Conservation (phyloP, 2,888 invertebrate species). For the Orchesellides sinensis region DNA sequence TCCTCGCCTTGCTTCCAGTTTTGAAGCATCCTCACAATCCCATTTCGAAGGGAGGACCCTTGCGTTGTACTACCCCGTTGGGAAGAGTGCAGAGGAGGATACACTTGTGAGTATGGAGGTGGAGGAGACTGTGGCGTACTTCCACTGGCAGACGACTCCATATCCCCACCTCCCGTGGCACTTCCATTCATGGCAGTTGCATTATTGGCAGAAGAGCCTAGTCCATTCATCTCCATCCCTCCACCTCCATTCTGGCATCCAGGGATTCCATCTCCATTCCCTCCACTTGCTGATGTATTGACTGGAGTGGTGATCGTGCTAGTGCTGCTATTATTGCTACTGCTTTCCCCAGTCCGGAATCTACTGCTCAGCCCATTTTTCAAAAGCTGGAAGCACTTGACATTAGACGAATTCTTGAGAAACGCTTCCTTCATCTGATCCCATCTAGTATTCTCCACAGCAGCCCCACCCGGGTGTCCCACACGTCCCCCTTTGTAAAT, state of each 20-base stretch:
- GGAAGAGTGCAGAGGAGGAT: no score
- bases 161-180: neutral
- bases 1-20: conserved; percentile 84
- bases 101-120: no score
- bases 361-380: conserved; percentile 87
- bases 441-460: conserved; percentile 73
- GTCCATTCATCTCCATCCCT: neutral
- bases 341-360: conserved; percentile 53
- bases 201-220: neutral
- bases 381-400: conserved; percentile 86
- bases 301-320: no score
- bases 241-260: conserved; percentile 15
- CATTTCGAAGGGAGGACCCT: conserved; percentile 82
- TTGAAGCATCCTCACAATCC: conserved; percentile 90
- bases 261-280: neutral
- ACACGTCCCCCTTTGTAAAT: conserved; percentile 79
- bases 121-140: neutral
- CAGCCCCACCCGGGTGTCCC: neutral
- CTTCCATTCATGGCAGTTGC: neutral
- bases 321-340: no score
- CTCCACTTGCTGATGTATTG: no score
- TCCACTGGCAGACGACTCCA: neutral
- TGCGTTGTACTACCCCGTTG: conserved; percentile 10
- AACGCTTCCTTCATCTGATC: conserved; percentile 85
- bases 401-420: conserved; percentile 85